Base-by-base conservation (phyloP, 2,797 vertebrate genomes). In the Rhodeus uyekii region DNA sequence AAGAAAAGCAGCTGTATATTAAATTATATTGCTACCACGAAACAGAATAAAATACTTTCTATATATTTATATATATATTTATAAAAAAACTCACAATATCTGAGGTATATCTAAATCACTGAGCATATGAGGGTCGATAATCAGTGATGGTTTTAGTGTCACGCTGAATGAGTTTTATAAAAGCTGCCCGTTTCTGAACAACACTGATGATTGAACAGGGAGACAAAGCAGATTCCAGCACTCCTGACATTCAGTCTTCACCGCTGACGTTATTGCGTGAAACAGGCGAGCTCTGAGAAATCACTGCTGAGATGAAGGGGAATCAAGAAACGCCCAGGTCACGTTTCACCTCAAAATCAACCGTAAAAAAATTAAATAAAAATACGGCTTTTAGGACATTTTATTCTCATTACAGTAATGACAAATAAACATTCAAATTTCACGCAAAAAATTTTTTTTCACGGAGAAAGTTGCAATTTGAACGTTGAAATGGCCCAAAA, bases 11-110 rank as follows among this genome's bases (percentile, higher is more conserved):
- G 78, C 71, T 71, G 65, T 48, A 76, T 63, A 69, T 83, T 83
- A 74, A 87, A 75, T 81, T 64, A 83, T 72, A 83, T 72, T 71
- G 82, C 86, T 84, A 83, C 76, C 83, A 83, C 38, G 60, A 85
- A 86, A 83, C 73, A 29, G 67, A 85, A 83, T 72, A 81, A 76
- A 81, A 83, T 69, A 83, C 76, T 84, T 60, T 60, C 34, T 63
- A 61, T 68, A 63, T 50, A 63, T 34, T 14, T 34, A 48, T 63
- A 36, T 78, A 53, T 78, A 67, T 42, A 19, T 53, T 12, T 65
- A 65, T 65, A 65, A 27, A 67, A 76, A 76, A 68, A 65, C 34
- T 75, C 36, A 84, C 50, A 67, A 68, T 69, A 64, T 81, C 80
- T 73, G 79, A 82, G 80, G 80, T 82, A 82, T 82, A 76, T 82